Evolutionary conservation across 2,797 vertebrate genomes (phyloP).

Genomic region (Odontamblyopus rebecca): DNA sequence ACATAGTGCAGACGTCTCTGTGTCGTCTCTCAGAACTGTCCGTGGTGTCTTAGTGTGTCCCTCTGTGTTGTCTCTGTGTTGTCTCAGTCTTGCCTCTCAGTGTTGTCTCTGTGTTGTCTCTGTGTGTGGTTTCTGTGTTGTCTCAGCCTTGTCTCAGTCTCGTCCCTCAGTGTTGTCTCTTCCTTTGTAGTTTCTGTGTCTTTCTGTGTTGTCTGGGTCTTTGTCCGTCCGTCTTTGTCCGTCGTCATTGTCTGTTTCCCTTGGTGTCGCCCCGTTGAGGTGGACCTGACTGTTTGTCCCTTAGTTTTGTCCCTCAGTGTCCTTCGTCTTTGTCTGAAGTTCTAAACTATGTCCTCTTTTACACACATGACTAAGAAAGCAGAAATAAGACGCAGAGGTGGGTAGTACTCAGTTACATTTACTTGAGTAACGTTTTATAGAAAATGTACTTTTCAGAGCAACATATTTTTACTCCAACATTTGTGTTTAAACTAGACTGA

Average conservation of each 20-base stretch:
- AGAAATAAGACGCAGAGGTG: too few species aligned
- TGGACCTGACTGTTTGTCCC: constrained; percentile 50
- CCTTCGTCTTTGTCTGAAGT: too few species aligned
- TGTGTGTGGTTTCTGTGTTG: neutral
- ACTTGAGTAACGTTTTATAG: too few species aligned
- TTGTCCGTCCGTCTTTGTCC: neutral
- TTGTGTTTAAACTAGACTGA: too few species aligned
- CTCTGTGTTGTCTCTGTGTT: neutral
- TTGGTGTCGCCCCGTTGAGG: constrained; percentile 67
- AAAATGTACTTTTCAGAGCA: too few species aligned
- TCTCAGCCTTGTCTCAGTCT: neutral
- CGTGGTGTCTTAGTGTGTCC: neutral
- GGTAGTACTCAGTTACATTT: too few species aligned
- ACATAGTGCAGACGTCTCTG: neutral
- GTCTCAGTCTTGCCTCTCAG: neutral
- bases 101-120: neutral
- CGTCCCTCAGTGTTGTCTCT: neutral
- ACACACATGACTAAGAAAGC: too few species aligned
- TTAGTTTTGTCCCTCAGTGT: constrained; percentile 59
- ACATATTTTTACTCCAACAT: too few species aligned
- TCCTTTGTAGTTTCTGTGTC: neutral
- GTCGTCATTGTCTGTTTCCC: neutral
- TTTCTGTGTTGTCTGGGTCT: neutral
- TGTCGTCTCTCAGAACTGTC: neutral
- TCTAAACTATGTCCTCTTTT: too few species aligned